phyloP scores from a whole-genome alignment of 2,888 invertebrate genomes.

The Oscheius sp. region DNA sequence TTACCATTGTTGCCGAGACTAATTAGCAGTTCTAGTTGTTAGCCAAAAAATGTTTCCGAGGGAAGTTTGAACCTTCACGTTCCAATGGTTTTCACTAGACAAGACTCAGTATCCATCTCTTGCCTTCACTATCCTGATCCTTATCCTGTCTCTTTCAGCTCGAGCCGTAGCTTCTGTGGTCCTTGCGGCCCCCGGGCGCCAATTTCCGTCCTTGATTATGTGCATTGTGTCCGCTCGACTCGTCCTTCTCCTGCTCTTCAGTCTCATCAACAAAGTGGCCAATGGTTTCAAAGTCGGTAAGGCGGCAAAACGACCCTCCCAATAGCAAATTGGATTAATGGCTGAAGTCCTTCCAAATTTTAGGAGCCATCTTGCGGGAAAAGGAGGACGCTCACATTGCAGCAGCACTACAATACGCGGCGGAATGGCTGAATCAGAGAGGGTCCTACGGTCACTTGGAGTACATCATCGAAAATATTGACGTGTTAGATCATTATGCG shows the following conservation, averaged over 20 bases:
- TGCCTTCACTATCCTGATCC: too few species aligned
- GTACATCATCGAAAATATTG: slow-evolving; percentile 60
- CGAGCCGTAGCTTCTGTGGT: too few species aligned
- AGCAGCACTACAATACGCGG: slow-evolving; percentile 66
- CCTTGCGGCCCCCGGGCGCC: slow-evolving; percentile 27
- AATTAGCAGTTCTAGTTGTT: too few species aligned
- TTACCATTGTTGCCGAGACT: too few species aligned
- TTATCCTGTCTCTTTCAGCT: too few species aligned
- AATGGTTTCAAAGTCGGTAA: slow-evolving; percentile 8
- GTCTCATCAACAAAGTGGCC: neutral
- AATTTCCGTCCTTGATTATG: slow-evolving; percentile 36
- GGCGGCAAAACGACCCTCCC: slow-evolving; percentile 1
- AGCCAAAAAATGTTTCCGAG: too few species aligned
- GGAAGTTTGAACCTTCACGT: too few species aligned
- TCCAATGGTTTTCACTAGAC: too few species aligned
- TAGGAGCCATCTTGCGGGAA: slow-evolving; percentile 68
- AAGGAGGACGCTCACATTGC: slow-evolving; percentile 70
- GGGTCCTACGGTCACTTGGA: slow-evolving; percentile 59
- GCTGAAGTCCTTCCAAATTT: slow-evolving; percentile 3
- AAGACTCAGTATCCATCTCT: too few species aligned
- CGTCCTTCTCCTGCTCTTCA: neutral
- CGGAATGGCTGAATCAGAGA: slow-evolving; percentile 65
- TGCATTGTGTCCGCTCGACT: slow-evolving; percentile 30
- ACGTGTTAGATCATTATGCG: slow-evolving; percentile 67
- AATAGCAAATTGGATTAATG: neutral